phyloP scores from a whole-genome alignment of 1,140 invertebrate genomes.

The Cotesia typhae region DNA sequence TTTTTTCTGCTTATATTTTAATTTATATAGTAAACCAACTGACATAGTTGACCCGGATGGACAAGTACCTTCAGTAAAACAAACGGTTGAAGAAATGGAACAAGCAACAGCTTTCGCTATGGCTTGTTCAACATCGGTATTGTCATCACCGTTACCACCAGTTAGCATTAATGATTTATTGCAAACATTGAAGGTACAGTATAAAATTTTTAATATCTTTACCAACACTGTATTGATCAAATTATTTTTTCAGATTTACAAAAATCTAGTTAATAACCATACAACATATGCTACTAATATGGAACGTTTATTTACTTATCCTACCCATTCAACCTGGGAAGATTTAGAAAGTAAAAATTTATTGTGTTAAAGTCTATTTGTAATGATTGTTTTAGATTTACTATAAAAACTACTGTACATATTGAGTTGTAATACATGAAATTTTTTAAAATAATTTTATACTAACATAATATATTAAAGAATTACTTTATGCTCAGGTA shows the following conservation, averaged over 20 bases:
- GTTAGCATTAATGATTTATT: slow-evolving; percentile 56
- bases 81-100: slow-evolving; percentile 59
- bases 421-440: neutral
- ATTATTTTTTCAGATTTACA: slow-evolving; percentile 51
- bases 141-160: slow-evolving; percentile 50
- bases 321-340: slow-evolving; percentile 62
- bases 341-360: slow-evolving; percentile 57
- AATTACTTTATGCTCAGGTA: too few species aligned
- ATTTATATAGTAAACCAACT: slow-evolving; percentile 44
- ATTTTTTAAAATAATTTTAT: neutral
- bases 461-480: too few species aligned
- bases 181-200: slow-evolving; percentile 55
- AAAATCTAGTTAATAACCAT: slow-evolving; percentile 62
- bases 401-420: slow-evolving; percentile 1
- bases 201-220: neutral
- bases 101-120: slow-evolving; percentile 60
- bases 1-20: slow-evolving; percentile 16
- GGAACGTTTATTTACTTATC: slow-evolving; percentile 60
- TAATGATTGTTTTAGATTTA: slow-evolving; percentile 1
- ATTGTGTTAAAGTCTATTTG: slow-evolving; percentile 35
- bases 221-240: neutral
- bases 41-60: slow-evolving; percentile 55
- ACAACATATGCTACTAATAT: slow-evolving; percentile 63
- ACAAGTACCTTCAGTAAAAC: slow-evolving; percentile 56
- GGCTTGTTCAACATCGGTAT: slow-evolving; percentile 58